Conservation (phyloP, 2,113 vertebrate species). For the Psephotus haematonotus region DNA sequence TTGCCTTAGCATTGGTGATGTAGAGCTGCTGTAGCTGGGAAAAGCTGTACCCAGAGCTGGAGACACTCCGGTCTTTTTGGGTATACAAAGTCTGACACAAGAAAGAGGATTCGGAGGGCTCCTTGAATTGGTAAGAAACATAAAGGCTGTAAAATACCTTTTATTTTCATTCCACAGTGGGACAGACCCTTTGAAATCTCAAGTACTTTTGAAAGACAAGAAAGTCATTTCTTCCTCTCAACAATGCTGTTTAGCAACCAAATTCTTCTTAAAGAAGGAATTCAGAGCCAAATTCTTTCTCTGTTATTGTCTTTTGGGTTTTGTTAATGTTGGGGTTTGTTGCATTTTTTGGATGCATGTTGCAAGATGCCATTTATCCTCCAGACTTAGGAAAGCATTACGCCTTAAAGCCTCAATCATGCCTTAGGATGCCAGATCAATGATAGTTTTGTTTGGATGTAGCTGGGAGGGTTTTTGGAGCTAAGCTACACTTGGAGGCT, state of each 20-base stretch:
- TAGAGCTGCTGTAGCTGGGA: not conserved
- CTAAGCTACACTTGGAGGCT: not conserved
- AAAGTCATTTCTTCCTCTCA: slow-evolving; percentile 2
- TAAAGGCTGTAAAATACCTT: not conserved
- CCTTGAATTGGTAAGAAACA: not conserved
- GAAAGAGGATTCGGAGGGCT: not conserved
- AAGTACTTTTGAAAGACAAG: not conserved
- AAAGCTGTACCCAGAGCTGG: not conserved
- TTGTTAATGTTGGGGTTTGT: not conserved
- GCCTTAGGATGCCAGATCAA: not conserved
- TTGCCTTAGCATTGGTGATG: not conserved
- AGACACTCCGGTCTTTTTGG: not conserved
- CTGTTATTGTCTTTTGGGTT: not conserved
- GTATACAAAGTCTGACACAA: not conserved
- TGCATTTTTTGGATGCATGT: slow-evolving; percentile 17
- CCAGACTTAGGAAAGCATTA: not conserved
- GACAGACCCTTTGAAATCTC: not conserved
- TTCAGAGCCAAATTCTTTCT: not conserved
- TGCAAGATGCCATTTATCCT: slow-evolving; percentile 23
- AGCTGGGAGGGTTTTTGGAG: not conserved
- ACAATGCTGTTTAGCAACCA: not conserved
- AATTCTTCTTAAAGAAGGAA: slow-evolving; percentile 8
- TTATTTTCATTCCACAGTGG: not conserved
- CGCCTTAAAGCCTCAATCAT: not conserved
- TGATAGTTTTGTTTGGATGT: not conserved